These are phyloP conservation scores for Hydrozoanthus gracilis DNA, from an alignment of 92 coral and sea anemone species.

Conservation along the genomic window DNA sequence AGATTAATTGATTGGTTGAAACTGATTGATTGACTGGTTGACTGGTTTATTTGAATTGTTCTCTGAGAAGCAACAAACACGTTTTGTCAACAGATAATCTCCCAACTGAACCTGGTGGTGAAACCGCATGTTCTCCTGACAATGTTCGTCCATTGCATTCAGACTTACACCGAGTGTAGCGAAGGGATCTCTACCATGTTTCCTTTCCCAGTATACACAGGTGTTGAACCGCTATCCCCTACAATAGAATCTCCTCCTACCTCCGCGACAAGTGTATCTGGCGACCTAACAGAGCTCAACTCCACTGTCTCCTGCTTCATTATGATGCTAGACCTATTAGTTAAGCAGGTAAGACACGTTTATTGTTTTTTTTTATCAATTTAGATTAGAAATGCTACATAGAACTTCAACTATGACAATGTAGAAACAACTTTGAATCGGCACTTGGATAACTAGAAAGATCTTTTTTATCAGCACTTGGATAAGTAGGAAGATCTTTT, in stretches of 20 bases:
- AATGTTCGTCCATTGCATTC: constrained; percentile 89
- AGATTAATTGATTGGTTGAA: neutral
- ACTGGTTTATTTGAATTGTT: no score
- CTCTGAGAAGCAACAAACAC: no score
- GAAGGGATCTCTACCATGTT: constrained; percentile 87
- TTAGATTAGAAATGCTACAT: neutral
- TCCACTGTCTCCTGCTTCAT: constrained; percentile 92
- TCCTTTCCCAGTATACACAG: constrained; percentile 73
- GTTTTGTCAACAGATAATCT: constrained; percentile 72
- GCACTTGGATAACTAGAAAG: no score
- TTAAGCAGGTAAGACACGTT: constrained; percentile 79
- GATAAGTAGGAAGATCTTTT: no score
- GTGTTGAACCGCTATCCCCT: constrained; percentile 48
- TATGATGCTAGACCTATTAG: constrained; percentile 94
- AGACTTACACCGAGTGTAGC: constrained; percentile 72
- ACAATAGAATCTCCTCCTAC: constrained; percentile 66
- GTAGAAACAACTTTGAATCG: no score
- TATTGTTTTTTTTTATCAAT: neutral
- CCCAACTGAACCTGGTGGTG: constrained; percentile 86
- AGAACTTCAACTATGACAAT: no score
- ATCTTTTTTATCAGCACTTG: no score
- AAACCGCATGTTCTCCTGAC: constrained; percentile 83
- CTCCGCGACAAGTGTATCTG: constrained; percentile 70
- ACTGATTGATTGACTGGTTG: no score
- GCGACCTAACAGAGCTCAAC: constrained; percentile 73